Percentiles rank a stretch among this genome's conserved stretches.
Conservation (phyloP, 2,888 invertebrate species). For the Zeuzera pyrina region DNA sequence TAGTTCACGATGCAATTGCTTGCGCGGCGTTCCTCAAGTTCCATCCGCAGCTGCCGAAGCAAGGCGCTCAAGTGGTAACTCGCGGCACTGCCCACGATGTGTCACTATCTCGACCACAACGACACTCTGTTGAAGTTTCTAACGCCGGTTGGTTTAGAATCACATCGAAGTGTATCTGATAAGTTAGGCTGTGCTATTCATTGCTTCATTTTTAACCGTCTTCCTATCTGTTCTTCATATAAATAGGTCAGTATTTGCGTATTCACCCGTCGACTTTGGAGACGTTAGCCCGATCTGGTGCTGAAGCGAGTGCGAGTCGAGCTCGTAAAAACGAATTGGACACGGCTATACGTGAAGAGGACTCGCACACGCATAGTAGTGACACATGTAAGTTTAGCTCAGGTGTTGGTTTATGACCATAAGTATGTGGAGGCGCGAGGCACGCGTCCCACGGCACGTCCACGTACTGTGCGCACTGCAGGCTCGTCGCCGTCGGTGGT, state of each 20-base stretch:
- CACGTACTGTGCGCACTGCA: too few species aligned
- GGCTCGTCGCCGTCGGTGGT: conserved; percentile 61
- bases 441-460: too few species aligned
- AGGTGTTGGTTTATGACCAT: too few species aligned
- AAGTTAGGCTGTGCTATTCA: too few species aligned
- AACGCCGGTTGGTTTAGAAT: conserved; percentile 61
- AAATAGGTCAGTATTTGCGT: conserved; percentile 78
- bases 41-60: conserved; percentile 88
- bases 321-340: conserved; percentile 47
- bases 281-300: conserved; percentile 82
- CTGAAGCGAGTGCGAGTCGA: conserved; percentile 84
- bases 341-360: conserved; percentile 21
- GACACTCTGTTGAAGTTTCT: conserved; percentile 91
- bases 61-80: conserved; percentile 81
- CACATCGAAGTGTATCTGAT: too few species aligned
- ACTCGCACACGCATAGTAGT: conserved; percentile 24
- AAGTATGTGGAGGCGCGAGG: too few species aligned
- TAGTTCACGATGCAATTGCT: conserved; percentile 98
- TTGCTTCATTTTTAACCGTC: background rate
- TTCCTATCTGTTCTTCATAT: background rate
- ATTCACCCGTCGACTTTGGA: conserved; percentile 86
- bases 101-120: conserved; percentile 57
- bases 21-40: conserved; percentile 97
- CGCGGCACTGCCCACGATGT: conserved; percentile 41
- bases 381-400: conserved; percentile 4